A percentile compares a stretch with the other conserved stretches of the same genome.
Evolutionary conservation across 2,797 vertebrate genomes (phyloP).

Genomic region (Sebastes paucispinis): DNA sequence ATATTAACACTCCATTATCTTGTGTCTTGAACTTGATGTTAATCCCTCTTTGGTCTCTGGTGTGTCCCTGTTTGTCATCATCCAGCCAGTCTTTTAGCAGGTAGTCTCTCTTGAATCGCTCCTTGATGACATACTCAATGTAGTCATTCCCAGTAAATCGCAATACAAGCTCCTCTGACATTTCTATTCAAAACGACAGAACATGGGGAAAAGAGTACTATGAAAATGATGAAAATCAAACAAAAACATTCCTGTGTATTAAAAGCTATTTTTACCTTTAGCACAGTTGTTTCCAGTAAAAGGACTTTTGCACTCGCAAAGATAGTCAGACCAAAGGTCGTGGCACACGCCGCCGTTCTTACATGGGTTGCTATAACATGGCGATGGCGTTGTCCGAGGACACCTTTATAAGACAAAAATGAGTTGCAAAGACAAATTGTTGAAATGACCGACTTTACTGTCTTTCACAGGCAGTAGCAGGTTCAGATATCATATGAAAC

Average conservation of each 20-base stretch:
- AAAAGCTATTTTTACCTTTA: constrained; percentile 55
- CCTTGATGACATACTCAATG: constrained; percentile 80
- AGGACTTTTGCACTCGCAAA: constrained; percentile 76
- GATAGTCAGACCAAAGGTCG: constrained; percentile 80
- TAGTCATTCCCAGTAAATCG: constrained; percentile 68
- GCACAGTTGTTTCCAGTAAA: constrained; percentile 79
- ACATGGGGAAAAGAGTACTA: neutral
- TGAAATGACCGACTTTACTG: neutral
- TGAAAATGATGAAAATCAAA: neutral
- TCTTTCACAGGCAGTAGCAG: neutral
- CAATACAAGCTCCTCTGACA: constrained; percentile 74
- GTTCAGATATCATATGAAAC: neutral
- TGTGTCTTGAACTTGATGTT: constrained; percentile 78
- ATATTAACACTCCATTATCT: constrained; percentile 69
- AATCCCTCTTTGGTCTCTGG: constrained; percentile 49
- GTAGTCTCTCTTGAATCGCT: constrained; percentile 78
- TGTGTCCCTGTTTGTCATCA: neutral
- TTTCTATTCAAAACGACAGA: constrained; percentile 59
- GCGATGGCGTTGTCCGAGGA: constrained; percentile 59
- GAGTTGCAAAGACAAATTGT: neutral
- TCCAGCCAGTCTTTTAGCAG: constrained; percentile 59
- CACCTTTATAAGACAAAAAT: constrained; percentile 68
- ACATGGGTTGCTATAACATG: constrained; percentile 73
- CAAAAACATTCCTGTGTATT: neutral
- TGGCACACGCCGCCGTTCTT: constrained; percentile 77